A percentile compares a stretch with the other conserved stretches of the same genome.
Conservation (phyloP, 2,888 invertebrate species). For the Drosophila nr. perissopoda region DNA sequence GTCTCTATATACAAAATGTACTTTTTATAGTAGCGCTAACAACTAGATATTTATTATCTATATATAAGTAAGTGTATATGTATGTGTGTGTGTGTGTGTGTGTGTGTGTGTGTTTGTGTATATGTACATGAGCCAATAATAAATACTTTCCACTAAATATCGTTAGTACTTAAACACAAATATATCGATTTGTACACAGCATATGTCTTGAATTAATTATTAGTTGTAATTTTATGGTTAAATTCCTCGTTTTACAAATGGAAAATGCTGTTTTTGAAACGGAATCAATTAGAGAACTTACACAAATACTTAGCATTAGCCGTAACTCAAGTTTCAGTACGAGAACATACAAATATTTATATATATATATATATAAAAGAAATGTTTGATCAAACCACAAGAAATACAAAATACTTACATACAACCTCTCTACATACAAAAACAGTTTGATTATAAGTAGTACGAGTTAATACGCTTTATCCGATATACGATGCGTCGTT, state of each 20-base stretch:
- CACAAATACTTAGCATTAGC: constrained; percentile 45
- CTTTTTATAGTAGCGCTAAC: constrained; percentile 52
- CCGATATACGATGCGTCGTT: constrained; percentile 19
- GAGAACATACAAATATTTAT: constrained; percentile 3
- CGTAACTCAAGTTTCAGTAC: constrained; percentile 33
- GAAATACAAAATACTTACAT: constrained; percentile 31
- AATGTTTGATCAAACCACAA: constrained; percentile 24
- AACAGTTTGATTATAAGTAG: constrained; percentile 39
- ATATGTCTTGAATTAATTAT: constrained; percentile 57
- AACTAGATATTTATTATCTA: constrained; percentile 54
- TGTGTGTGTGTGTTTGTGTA: constrained; percentile 9
- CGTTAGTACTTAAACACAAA: constrained; percentile 62
- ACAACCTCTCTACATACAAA: constrained; percentile 56
- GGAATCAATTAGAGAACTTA: constrained; percentile 41
- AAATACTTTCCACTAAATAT: constrained; percentile 22
- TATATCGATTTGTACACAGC: constrained; percentile 76
- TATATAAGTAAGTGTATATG: constrained; percentile 19
- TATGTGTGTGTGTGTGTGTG: constrained; percentile 15
- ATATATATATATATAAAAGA: constrained; percentile 8
- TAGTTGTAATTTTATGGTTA: constrained; percentile 49
- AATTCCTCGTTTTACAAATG: constrained; percentile 66
- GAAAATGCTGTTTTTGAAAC: constrained; percentile 41
- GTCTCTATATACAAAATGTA: constrained; percentile 54
- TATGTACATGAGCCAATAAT: constrained; percentile 46
- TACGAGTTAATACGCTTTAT: constrained; percentile 46